Conservation (phyloP, 2,888 invertebrate genomes). For the Chesias legatella region DNA sequence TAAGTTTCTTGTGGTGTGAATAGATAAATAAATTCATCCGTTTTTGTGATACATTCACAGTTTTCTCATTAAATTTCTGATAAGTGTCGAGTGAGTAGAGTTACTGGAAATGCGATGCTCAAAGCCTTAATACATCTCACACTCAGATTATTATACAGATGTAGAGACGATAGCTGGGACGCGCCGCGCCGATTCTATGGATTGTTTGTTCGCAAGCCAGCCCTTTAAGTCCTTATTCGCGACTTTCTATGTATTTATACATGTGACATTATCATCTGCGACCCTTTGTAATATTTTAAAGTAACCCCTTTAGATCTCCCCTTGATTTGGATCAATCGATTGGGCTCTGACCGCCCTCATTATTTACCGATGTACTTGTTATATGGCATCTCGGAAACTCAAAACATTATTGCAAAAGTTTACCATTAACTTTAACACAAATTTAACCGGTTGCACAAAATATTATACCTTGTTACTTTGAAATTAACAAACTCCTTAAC, state of each 20-base stretch:
- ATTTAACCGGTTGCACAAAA: neutral
- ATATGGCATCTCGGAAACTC: conserved; percentile 15
- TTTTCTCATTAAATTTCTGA: neutral
- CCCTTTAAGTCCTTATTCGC: conserved; percentile 8
- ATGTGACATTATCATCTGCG: conserved; percentile 21
- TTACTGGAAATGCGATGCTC: too few relatives aligned
- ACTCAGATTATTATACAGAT: neutral
- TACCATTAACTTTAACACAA: conserved; percentile 2
- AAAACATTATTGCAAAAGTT: neutral
- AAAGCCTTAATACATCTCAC: too few relatives aligned
- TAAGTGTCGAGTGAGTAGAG: neutral
- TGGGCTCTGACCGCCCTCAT: conserved; percentile 64
- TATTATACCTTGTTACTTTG: too few relatives aligned
- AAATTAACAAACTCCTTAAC: too few relatives aligned
- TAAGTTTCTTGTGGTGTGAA: too few relatives aligned
- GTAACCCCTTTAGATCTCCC: conserved; percentile 62
- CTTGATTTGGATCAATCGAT: conserved; percentile 66
- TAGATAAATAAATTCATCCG: too few relatives aligned
- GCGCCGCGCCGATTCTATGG: neutral
- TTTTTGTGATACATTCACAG: too few relatives aligned
- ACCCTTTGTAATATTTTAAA: conserved; percentile 72
- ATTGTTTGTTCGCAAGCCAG: conserved; percentile 10
- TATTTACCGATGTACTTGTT: conserved; percentile 59
- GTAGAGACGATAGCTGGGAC: neutral
- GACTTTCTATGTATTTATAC: conserved; percentile 17